These are phyloP conservation scores for Corydoras sp. DNA, from an alignment of 2,113 vertebrate species.

Conservation along the genomic window DNA sequence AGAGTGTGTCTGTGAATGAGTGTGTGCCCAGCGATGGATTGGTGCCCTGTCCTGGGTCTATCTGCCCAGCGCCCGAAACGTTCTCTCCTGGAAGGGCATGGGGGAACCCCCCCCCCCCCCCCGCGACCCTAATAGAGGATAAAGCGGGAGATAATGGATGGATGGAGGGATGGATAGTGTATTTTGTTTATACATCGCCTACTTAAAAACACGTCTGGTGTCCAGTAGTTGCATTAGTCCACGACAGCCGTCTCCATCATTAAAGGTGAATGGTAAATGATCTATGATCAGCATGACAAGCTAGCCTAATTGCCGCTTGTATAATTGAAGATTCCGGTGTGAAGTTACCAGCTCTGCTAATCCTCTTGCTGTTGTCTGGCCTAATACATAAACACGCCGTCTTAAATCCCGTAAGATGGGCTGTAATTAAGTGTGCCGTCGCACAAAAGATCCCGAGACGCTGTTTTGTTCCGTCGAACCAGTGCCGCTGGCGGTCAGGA, in stretches of 20 bases:
- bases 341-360: conserved; percentile 45
- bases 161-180: too few species aligned
- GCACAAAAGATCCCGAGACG: conserved; percentile 40
- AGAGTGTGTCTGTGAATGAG: too few species aligned
- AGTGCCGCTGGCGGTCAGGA: conserved; percentile 42
- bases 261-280: conserved; percentile 3
- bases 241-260: background rate
- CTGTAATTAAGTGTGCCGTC: conserved; percentile 49
- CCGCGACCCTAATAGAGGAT: too few species aligned
- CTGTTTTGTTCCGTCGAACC: conserved; percentile 34
- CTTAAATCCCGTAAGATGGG: conserved; percentile 44
- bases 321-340: conserved; percentile 30
- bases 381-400: conserved; percentile 45
- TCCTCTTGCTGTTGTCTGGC: conserved; percentile 42
- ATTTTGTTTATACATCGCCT: too few species aligned
- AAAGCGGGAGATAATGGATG: too few species aligned
- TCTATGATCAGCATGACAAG: conserved; percentile 31
- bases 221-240: too few species aligned
- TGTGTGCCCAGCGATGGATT: too few species aligned
- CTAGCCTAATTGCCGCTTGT: conserved; percentile 3
- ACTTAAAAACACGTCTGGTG: too few species aligned
- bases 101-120: too few species aligned
- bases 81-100: too few species aligned
- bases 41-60: too few species aligned
- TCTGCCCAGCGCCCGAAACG: too few species aligned